These are phyloP conservation scores for Herpetotheres cachinnans DNA, from an alignment of 2,113 vertebrate species.

Conservation along the genomic window DNA sequence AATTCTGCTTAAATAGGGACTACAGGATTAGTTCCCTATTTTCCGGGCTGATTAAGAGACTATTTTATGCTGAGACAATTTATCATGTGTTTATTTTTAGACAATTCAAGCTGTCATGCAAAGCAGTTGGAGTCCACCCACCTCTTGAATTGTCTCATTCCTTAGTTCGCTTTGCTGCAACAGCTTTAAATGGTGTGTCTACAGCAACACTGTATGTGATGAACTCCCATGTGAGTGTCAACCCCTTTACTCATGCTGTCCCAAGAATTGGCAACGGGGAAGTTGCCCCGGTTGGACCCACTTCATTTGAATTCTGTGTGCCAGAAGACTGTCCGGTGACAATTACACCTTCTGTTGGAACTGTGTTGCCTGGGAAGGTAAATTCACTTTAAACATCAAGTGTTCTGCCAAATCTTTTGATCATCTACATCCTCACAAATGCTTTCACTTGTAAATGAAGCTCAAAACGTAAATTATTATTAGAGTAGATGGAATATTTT, in stretches of 20 bases:
- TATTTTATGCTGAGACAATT: conserved; percentile 54
- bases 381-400: neutral
- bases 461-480: neutral
- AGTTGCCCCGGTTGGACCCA: conserved; percentile 61
- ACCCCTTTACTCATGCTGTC: conserved; percentile 26
- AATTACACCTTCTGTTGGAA: conserved; percentile 80
- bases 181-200: conserved; percentile 76
- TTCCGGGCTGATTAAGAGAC: conserved; percentile 52
- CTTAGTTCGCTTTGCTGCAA: conserved; percentile 85
- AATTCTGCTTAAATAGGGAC: conserved; percentile 61
- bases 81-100: conserved; percentile 72
- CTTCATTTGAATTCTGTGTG: conserved; percentile 80
- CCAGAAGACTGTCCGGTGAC: conserved; percentile 77
- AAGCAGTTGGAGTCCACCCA: conserved; percentile 81
- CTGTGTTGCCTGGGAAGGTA: conserved; percentile 78
- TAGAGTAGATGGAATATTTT: neutral
- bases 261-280: conserved; percentile 54
- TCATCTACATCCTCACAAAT: neutral
- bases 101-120: conserved; percentile 85
- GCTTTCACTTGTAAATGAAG: neutral
- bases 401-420: neutral
- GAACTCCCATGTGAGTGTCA: conserved; percentile 66
- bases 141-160: conserved; percentile 87
- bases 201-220: conserved; percentile 76
- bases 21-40: conserved; percentile 63